Percentiles rank a stretch among this genome's conserved stretches.
Evolutionary conservation across 1,140 invertebrate species (phyloP).

Genomic region (Euwallacea similis): DNA sequence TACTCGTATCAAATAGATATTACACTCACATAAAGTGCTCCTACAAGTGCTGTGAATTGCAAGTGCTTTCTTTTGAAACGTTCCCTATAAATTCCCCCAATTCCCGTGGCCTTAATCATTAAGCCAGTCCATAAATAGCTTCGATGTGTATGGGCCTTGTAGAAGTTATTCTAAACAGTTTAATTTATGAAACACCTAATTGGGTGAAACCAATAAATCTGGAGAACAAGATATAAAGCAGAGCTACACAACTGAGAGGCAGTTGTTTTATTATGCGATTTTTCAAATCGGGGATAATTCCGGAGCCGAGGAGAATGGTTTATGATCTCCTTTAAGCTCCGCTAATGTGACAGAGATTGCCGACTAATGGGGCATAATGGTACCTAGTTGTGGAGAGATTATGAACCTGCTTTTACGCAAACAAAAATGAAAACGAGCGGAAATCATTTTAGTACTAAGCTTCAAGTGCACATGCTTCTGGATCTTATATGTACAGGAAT

Average conservation of each 20-base stretch:
- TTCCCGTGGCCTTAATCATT: conserved; percentile 3
- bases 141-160: conserved; percentile 15
- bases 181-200: conserved; percentile 26
- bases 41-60: too few species aligned
- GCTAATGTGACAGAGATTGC: background rate
- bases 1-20: too few species aligned
- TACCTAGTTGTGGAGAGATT: background rate
- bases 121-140: conserved; percentile 9
- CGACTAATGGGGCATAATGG: too few species aligned
- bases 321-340: background rate
- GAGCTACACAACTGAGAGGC: background rate
- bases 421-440: too few species aligned
- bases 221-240: conserved; percentile 9
- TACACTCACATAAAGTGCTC: too few species aligned
- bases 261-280: background rate
- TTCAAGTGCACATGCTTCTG: too few species aligned
- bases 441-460: too few species aligned
- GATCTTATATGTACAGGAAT: too few species aligned
- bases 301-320: background rate
- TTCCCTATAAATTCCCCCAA: too few species aligned
- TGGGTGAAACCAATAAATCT: conserved; percentile 26
- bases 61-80: too few species aligned
- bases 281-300: background rate
- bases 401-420: too few species aligned
- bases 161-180: conserved; percentile 13